A percentile compares a stretch with the other conserved stretches of the same genome.
phyloP scores from a whole-genome alignment of 2,888 invertebrate genomes.

The Troides aeacus region DNA sequence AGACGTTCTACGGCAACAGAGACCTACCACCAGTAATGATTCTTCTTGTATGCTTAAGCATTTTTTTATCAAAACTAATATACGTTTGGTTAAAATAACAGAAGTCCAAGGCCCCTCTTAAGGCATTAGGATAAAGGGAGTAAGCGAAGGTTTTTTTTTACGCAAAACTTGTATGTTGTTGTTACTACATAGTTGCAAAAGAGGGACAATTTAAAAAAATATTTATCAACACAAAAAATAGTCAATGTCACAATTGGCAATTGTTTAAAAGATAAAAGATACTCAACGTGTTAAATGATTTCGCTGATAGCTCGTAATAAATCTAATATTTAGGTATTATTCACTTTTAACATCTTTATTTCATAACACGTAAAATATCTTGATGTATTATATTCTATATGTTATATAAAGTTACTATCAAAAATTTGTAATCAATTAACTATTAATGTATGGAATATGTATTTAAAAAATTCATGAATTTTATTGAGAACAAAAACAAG shows the following conservation, averaged over 20 bases:
- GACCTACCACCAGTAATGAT: no score
- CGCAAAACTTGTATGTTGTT: neutral
- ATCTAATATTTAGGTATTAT: slow-evolving; percentile 4
- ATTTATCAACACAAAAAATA: slow-evolving; percentile 2
- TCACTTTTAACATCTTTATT: slow-evolving; percentile 4
- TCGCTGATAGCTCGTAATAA: slow-evolving; percentile 10
- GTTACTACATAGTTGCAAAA: neutral
- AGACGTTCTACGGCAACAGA: no score
- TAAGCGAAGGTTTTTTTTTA: neutral
- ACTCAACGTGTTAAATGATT: neutral
- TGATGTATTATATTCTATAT: neutral
- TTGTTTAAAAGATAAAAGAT: slow-evolving; percentile 2
- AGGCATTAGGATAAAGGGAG: no score
- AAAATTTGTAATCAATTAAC: no score
- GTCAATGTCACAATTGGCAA: slow-evolving; percentile 8
- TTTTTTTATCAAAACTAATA: neutral
- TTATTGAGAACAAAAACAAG: no score
- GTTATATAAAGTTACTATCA: no score
- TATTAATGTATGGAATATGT: no score
- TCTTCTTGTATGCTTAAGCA: neutral
- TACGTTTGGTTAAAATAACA: neutral
- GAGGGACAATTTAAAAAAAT: neutral
- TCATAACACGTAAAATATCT: neutral
- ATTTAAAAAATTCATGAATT: no score
- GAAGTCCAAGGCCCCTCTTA: no score